Evolutionary conservation across 2,797 vertebrate genomes (phyloP).

Genomic region (Poliocrania exsul): DNA sequence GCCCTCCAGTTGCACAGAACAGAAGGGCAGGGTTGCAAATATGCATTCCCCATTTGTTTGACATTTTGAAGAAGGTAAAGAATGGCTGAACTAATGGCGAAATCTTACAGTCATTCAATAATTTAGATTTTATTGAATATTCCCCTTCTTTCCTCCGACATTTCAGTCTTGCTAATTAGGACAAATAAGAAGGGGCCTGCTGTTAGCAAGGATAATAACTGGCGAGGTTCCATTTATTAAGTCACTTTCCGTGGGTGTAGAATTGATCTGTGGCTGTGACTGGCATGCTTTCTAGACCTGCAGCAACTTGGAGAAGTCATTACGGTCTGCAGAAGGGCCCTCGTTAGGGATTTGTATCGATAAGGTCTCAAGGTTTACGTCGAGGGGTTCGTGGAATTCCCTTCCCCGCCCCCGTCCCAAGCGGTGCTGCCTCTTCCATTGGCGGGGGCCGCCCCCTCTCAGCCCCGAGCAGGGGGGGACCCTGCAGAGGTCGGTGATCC

Average conservation of each 20-base stretch:
- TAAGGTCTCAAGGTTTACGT: constrained; percentile 58
- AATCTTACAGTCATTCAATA: constrained; percentile 69
- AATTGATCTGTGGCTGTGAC: constrained; percentile 72
- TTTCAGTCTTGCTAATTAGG: constrained; percentile 70
- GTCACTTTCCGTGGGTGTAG: constrained; percentile 67
- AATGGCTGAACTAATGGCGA: constrained; percentile 52
- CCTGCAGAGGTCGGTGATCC: not conserved
- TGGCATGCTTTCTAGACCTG: constrained; percentile 67
- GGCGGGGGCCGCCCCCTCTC: not conserved
- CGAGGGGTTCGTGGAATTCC: not conserved
- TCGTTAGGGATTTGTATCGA: constrained; percentile 66
- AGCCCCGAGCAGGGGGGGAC: not conserved
- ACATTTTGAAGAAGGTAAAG: constrained; percentile 63
- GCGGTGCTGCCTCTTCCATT: not conserved
- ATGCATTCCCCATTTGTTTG: constrained; percentile 45
- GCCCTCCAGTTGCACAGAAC: constrained; percentile 52
- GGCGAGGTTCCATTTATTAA: constrained; percentile 71
- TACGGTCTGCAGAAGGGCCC: constrained; percentile 49
- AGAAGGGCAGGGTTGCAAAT: constrained; percentile 54
- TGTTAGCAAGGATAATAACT: constrained; percentile 69
- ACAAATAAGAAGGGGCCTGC: constrained; percentile 71
- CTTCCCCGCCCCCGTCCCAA: not conserved
- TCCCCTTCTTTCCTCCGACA: constrained; percentile 63
- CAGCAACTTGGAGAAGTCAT: constrained; percentile 68
- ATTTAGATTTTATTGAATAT: constrained; percentile 75